Conservation (phyloP, 2,888 invertebrate genomes). For the Nephrotoma appendiculata region DNA sequence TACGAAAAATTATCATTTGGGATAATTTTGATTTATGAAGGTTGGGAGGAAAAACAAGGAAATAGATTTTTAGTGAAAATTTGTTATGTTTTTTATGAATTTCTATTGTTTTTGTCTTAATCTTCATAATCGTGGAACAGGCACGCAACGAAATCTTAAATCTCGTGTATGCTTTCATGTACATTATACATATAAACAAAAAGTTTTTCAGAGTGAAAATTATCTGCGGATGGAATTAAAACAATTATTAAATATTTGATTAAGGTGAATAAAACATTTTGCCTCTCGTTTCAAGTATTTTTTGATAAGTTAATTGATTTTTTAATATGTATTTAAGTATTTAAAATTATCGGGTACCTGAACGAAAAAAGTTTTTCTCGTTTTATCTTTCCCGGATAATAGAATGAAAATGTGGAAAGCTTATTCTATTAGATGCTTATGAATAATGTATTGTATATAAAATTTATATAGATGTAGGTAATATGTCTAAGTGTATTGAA, state of each 20-base stretch:
- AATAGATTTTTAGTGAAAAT: not conserved
- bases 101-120: not conserved
- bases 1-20: not conserved
- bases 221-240: not conserved
- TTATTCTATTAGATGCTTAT: too few species aligned
- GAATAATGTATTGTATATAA: too few species aligned
- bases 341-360: not conserved
- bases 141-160: not conserved
- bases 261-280: not conserved
- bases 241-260: not conserved
- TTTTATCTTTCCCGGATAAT: not conserved
- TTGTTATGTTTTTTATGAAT: not conserved
- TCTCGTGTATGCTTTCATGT: not conserved
- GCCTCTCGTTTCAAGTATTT: not conserved
- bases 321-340: not conserved
- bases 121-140: not conserved
- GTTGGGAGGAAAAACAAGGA: not conserved
- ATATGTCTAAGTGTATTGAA: too few species aligned
- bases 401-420: too few species aligned
- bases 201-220: not conserved
- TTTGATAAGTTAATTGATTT: not conserved
- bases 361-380: not conserved
- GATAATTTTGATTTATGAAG: not conserved
- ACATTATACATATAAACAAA: not conserved
- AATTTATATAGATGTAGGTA: too few species aligned